These are phyloP conservation scores for Pararge aegeria DNA, from an alignment of 1,140 invertebrate genomes.

Conservation along the genomic window DNA sequence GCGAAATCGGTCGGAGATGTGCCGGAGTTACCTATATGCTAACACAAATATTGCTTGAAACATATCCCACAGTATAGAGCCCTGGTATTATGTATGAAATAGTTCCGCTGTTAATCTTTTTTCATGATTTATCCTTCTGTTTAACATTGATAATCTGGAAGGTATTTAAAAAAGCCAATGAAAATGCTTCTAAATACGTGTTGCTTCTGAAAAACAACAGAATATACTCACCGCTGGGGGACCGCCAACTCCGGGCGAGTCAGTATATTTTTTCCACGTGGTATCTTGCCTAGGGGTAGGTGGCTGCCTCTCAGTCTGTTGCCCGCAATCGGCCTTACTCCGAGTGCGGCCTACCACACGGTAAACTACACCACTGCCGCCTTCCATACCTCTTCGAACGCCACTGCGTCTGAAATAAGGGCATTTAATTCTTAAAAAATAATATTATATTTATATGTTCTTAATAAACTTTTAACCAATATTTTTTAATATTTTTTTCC, in stretches of 20 bases:
- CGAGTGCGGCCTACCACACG: slow-evolving; percentile 63
- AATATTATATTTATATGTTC: neutral
- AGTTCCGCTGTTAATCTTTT: too few relatives aligned
- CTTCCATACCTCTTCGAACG: slow-evolving; percentile 67
- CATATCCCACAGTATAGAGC: too few relatives aligned
- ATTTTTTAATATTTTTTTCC: neutral
- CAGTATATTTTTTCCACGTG: slow-evolving; percentile 80
- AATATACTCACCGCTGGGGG: slow-evolving; percentile 60
- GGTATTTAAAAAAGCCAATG: too few relatives aligned
- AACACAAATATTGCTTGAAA: too few relatives aligned
- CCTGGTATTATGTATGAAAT: too few relatives aligned
- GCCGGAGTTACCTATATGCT: too few relatives aligned
- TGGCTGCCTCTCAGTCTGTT: slow-evolving; percentile 72
- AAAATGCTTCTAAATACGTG: too few relatives aligned
- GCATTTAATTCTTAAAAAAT: neutral
- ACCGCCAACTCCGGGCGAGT: slow-evolving; percentile 80
- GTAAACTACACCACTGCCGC: slow-evolving; percentile 67
- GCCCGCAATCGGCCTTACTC: slow-evolving; percentile 72
- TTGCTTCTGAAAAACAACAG: too few relatives aligned
- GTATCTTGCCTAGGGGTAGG: slow-evolving; percentile 62
- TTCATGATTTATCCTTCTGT: too few relatives aligned
- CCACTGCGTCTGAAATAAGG: slow-evolving; percentile 47
- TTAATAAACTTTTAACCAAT: neutral
- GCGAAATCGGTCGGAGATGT: too few relatives aligned
- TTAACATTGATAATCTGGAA: too few relatives aligned